Evolutionary conservation across 2,888 invertebrate genomes (phyloP).

Genomic region (Rhodophaea formosa): DNA sequence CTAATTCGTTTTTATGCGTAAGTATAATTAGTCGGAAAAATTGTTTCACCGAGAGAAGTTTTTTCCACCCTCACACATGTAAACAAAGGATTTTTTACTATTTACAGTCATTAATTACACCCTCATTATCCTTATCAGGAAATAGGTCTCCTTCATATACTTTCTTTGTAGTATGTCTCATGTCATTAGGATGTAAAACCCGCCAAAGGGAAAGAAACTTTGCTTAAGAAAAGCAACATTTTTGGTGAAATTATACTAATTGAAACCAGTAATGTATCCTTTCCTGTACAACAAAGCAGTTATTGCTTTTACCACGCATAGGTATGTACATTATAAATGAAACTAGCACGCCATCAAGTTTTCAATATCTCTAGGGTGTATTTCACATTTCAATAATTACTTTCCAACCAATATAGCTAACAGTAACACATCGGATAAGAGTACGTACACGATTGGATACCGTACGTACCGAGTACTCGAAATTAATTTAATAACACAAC

Average conservation of each 20-base stretch:
- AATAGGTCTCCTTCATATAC: too few species aligned
- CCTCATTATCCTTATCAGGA: too few species aligned
- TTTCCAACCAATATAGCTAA: neutral
- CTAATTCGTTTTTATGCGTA: slow-evolving; percentile 19
- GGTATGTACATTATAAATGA: neutral
- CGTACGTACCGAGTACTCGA: slow-evolving; percentile 26
- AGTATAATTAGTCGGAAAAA: slow-evolving; percentile 7
- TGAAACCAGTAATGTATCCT: too few species aligned
- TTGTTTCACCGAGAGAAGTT: neutral
- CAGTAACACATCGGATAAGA: slow-evolving; percentile 18
- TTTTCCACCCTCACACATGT: neutral
- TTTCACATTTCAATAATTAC: slow-evolving; percentile 9
- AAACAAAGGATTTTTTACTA: neutral
- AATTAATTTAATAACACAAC: slow-evolving; percentile 47
- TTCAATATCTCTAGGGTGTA: neutral
- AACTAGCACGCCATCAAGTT: neutral
- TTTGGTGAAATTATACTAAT: too few species aligned
- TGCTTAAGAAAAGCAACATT: too few species aligned
- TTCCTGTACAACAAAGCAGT: too few species aligned
- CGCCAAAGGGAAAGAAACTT: too few species aligned
- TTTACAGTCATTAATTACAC: too few species aligned
- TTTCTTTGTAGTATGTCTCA: too few species aligned
- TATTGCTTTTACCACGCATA: too few species aligned
- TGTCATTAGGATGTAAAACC: too few species aligned
- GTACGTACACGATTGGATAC: slow-evolving; percentile 28